phyloP scores from a whole-genome alignment of 2,797 vertebrate species.

The Ctenosaura bakeri region DNA sequence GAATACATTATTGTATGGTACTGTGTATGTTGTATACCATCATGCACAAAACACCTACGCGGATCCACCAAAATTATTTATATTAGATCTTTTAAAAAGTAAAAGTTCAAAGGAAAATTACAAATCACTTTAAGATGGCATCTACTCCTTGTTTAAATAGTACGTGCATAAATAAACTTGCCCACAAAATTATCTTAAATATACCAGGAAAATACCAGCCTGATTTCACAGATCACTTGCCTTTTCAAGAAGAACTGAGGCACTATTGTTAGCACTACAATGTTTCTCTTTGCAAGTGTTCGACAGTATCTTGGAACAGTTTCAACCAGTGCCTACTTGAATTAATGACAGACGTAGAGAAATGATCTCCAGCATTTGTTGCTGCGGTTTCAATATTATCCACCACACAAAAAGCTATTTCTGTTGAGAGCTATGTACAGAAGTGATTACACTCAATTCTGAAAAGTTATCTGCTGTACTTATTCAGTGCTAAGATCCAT shows the following conservation, averaged over 20 bases:
- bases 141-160: background rate
- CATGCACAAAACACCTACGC: background rate
- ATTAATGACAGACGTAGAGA: background rate
- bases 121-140: background rate
- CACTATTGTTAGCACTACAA: slow-evolving; percentile 24
- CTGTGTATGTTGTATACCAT: background rate
- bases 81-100: background rate
- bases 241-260: slow-evolving; percentile 25
- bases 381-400: background rate
- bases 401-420: background rate
- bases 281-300: slow-evolving; percentile 20
- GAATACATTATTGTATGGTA: too few relatives aligned
- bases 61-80: background rate
- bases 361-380: background rate
- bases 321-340: background rate
- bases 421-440: background rate
- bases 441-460: background rate
- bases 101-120: background rate
- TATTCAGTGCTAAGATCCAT: background rate
- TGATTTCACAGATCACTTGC: slow-evolving; percentile 3
- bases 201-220: background rate
- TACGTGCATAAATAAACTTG: background rate
- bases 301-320: background rate
- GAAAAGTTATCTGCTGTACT: background rate
- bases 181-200: background rate